Evolutionary conservation across 2,797 vertebrate species (phyloP).

Genomic region (Pangasius krempfi): DNA sequence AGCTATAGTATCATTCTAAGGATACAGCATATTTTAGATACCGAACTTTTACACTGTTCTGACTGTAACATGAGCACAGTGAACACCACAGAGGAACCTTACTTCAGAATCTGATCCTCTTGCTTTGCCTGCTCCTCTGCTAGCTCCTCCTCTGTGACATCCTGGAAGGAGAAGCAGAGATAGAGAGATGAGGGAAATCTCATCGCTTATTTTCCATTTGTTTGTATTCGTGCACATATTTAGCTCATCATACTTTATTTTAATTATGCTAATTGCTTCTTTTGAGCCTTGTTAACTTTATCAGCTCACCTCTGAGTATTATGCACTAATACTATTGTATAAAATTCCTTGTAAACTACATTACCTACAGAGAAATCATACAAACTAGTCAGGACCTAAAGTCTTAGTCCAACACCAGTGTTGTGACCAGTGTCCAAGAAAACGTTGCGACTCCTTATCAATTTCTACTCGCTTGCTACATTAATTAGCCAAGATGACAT

Average conservation of each 20-base stretch:
- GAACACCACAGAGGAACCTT: constrained; percentile 58
- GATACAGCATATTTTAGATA: background rate
- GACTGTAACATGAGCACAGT: background rate
- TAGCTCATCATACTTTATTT: background rate
- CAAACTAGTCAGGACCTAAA: background rate
- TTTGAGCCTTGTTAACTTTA: background rate
- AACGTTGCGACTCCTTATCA: background rate
- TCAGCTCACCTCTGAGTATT: background rate
- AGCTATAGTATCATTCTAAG: background rate
- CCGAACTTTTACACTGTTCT: background rate
- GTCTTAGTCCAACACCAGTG: no score
- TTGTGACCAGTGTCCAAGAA: background rate
- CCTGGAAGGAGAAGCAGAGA: constrained; percentile 70
- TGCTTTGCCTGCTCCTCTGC: constrained; percentile 88
- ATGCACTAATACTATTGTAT: background rate
- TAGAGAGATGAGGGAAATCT: background rate
- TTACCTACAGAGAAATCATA: background rate
- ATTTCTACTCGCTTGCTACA: background rate
- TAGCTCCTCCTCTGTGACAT: constrained; percentile 88
- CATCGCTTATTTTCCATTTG: background rate
- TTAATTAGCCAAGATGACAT: background rate
- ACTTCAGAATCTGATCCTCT: constrained; percentile 93
- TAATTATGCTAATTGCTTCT: background rate
- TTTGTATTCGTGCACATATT: background rate
- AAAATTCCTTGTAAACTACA: background rate